Evolutionary conservation across 2,888 invertebrate genomes (phyloP), one percentile per base, ranked within the genome.

Genomic region (Pristionchus arcanus): DNA sequence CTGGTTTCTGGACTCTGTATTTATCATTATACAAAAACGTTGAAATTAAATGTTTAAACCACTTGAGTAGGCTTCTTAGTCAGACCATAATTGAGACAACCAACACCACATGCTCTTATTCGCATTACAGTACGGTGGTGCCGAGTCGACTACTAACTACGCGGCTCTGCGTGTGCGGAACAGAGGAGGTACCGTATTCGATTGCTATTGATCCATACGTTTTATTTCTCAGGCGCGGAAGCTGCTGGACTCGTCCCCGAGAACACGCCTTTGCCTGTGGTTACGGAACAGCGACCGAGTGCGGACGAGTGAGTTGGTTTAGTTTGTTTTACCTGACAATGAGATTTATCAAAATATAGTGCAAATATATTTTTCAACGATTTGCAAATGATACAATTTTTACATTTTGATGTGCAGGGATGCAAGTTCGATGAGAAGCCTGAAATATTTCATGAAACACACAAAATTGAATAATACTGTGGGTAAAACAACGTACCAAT

Each of bases 101-200:
- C 28, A 68, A 28, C 13, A 13, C 42, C 42, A 49, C 9, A 11
- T 49, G 42, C 13, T 49, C 37, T 16, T 37, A 34, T 28, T 66
- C 15, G 4, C 7, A 28, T 71, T 87, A 42, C 37, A 87, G 87
- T 87, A 87, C 53, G 86, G 86, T 66, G 71, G 31, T 1, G 49
- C 63, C 37, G 49, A 49, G 42, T 87, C 87, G n/a, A 25, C 71
- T 16, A 87, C 87, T 4, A 87, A 71, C 71, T 87, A 87, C 71
- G 87, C 87, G 28, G 53, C 87, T 0, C 49, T 87, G 13, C 42
- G 87, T 28, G 49, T 71, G 25, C 31, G 87, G 7, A 87, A 87
- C 87, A 42, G 87, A 49, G 87, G 53, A 87, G 87, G 84, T 55
- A 31, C 53, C 25, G 55, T 84, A 55, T 31, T 31, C 21, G 16